These are phyloP conservation scores for Leptodactylus fallax DNA, from an alignment of 2,797 vertebrate genomes.

Conservation along the genomic window DNA sequence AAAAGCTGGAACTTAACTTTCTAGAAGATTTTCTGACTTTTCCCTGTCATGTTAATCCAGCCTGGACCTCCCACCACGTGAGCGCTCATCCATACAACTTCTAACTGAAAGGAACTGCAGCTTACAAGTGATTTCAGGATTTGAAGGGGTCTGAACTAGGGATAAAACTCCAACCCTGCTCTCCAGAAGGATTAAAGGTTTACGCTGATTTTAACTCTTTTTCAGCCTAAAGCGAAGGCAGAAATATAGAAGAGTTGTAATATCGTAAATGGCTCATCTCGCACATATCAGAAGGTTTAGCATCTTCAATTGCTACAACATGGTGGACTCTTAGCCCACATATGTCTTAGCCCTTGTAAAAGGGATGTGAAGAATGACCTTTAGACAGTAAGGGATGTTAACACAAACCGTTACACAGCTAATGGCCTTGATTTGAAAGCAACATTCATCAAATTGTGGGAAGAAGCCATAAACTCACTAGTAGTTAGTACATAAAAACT, in stretches of 20 bases:
- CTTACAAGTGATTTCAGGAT: conserved; percentile 64
- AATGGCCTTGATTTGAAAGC: conserved; percentile 44
- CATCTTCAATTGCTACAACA: background rate
- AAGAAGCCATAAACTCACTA: conserved; percentile 47
- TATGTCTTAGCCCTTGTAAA: conserved; percentile 1
- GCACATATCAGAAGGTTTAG: background rate
- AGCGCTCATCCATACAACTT: conserved; percentile 50
- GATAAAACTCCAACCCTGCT: conserved; percentile 58
- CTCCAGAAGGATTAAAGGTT: conserved; percentile 59
- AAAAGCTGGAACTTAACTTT: conserved; percentile 13
- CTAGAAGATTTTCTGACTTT: conserved; percentile 42
- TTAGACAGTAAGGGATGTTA: conserved; percentile 39
- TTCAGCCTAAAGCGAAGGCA: conserved; percentile 8
- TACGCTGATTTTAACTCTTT: conserved; percentile 43
- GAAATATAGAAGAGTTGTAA: background rate
- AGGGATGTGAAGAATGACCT: conserved; percentile 26
- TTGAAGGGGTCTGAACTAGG: conserved; percentile 55
- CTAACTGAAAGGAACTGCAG: conserved; percentile 55
- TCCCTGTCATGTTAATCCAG: conserved; percentile 51
- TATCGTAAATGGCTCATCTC: background rate
- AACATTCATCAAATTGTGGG: conserved; percentile 35
- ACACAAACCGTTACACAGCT: conserved; percentile 33
- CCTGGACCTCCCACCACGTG: conserved; percentile 56
- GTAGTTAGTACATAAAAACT: conserved; percentile 48
- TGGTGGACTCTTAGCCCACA: background rate